These are phyloP conservation scores for Thamnophis elegans DNA, from an alignment of 2,797 vertebrate species.

Conservation along the genomic window DNA sequence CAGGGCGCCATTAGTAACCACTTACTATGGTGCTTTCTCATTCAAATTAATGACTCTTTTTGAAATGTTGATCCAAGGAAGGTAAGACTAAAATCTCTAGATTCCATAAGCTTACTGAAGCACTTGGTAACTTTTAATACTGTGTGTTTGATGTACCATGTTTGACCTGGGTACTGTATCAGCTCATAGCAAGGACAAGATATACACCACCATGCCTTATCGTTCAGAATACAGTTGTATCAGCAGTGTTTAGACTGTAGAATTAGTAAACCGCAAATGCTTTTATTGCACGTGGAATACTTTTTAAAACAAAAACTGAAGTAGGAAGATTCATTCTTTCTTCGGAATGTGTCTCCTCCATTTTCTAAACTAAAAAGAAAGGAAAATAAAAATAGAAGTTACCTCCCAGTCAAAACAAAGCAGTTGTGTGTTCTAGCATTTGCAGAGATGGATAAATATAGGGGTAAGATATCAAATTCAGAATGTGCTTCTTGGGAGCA, in stretches of 20 bases:
- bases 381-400: conserved; percentile 15
- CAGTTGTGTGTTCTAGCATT: neutral
- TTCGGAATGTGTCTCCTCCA: conserved; percentile 8
- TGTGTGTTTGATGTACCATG: conserved; percentile 56
- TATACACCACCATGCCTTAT: conserved; percentile 37
- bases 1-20: neutral
- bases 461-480: neutral
- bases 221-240: conserved; percentile 9
- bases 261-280: conserved; percentile 29
- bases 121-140: conserved; percentile 56
- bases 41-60: conserved; percentile 44
- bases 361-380: neutral
- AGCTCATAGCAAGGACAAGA: conserved; percentile 45
- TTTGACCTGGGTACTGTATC: conserved; percentile 49
- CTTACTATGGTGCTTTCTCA: neutral
- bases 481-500: neutral
- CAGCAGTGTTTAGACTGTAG: conserved; percentile 23
- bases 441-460: neutral
- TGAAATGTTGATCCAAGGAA: conserved; percentile 52
- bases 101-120: conserved; percentile 73
- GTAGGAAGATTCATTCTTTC: conserved; percentile 37
- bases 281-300: conserved; percentile 50
- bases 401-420: neutral
- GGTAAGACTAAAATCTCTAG: conserved; percentile 73
- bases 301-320: conserved; percentile 38